Evolutionary conservation across 2,797 vertebrate genomes (phyloP), one percentile per base, ranked within the genome.

Genomic region (Acanthornis magna): DNA sequence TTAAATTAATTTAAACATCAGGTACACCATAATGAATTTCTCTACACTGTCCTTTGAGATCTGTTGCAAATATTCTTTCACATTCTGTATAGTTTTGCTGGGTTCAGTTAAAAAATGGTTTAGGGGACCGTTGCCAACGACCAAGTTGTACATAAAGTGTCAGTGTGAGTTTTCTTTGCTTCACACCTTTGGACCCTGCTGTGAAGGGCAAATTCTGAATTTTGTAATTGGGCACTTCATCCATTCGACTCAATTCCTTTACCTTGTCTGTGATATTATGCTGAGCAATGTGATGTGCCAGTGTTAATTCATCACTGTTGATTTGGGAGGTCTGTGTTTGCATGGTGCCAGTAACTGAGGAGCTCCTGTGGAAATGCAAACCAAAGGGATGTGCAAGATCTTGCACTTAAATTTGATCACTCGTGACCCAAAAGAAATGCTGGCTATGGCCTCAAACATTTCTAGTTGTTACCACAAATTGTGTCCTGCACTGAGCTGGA

Each of bases 21-120:
- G 94, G 96, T 94, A 92, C 74, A 92, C 83, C 93, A 91, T 96
- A 91, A 94, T 87, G 95, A 83, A 91, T 96, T 97, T 94, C 92
- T 97, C 86, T 84, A 97, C 91, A 96, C 86, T 95, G 93, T 96
- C 88, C 92, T 97, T 94, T 91, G 91, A 97, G 90, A 83, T 97
- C 91, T 72, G 82, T 98, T 97, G 97, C 85, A 95, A 97, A 96
- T 96, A 95, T 97, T 96, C 57, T 95, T 95, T 96, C 92, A 70
- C 85, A 20, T 96, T 95, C 91, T 97, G 94, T 97, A 96, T 96
- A 93, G 66, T 97, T 97, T 96, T 97, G 88, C 93, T 96, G 93
- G 48, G 74, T 97, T 97, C 88, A 91, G 94, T 96, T 83, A 92
- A 91, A 94, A 30, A 36, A 25, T 92, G 57, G 40, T 96, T 97